Evolutionary conservation across 1,140 invertebrate species (phyloP), one percentile per base, ranked within the genome.

Genomic region (Maconellicoccus hirsutus): DNA sequence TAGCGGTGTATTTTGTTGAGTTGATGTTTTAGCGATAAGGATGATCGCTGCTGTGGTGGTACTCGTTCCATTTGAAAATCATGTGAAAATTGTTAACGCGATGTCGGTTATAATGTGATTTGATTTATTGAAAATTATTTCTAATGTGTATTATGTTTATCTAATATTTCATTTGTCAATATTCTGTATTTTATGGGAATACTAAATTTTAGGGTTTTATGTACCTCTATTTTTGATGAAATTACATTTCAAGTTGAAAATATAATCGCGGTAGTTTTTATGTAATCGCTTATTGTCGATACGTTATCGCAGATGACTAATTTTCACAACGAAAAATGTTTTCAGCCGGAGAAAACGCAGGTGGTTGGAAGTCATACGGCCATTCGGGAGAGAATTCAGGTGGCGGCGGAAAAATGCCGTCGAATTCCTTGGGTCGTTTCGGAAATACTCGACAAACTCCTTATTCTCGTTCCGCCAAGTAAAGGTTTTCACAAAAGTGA

Each of bases 331-430:
- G 22, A 23, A 3, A 23, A 8, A 22, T 25, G 22, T 25, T 66
- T 25, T 23, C 61, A 66, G 61, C 61, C 61, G 61, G 21, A 66
- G 61, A 66, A 23, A 66, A 26, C 21, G 3, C 61, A 66, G 61
- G 22, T 26, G 22, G 61, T 66, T 66, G 61, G 61, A 66, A 66
- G 25, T 66, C 61, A 19, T 66, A 66, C 21, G 61, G 61, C 1
- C 16, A 12, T 10, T 14, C 7, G 4, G 22, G 25, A 26, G 22
- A 25, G 1, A 26, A 66, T 10, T 25, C 21, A 4, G 10, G 22
- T 8, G 61, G 61, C 21, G 61, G 61, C 16, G 61, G 61, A 25
- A 66, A 66, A 66, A 22, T 22, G 61, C 25, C 61, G 19, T 25
- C 21, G 10, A 26, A 23, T 23, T 14, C 25, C 1, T 6, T 23